These are phyloP conservation scores for Heteronetta atricapilla DNA, from an alignment of 2,113 vertebrate species.

Conservation along the genomic window DNA sequence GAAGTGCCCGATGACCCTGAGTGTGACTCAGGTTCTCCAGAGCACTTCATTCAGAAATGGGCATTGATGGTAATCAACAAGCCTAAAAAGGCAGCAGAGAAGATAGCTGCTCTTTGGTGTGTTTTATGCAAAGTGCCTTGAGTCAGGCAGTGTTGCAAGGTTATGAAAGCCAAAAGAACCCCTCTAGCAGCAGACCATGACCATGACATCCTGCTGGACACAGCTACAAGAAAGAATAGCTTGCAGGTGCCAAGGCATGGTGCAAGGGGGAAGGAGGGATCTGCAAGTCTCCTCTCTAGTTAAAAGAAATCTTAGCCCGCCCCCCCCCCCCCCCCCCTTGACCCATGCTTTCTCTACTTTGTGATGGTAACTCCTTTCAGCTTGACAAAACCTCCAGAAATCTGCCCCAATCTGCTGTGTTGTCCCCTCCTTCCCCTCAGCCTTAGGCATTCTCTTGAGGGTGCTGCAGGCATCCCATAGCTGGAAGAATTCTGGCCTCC, in stretches of 20 bases:
- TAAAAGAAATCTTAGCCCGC: background rate
- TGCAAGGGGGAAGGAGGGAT: background rate
- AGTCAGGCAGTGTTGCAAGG: background rate
- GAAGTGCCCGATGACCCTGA: background rate
- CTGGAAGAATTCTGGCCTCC: background rate
- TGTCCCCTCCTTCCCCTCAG: too few species aligned
- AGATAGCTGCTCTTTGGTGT: background rate
- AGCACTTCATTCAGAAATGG: background rate
- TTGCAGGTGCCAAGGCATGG: background rate
- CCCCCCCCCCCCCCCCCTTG: too few species aligned
- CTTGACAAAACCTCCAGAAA: background rate
- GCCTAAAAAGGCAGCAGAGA: background rate
- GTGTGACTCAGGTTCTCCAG: background rate
- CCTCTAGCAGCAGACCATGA: background rate
- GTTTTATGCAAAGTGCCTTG: fast-evolving
- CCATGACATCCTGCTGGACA: too few species aligned
- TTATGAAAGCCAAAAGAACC: background rate
- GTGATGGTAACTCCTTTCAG: background rate
- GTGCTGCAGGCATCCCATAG: background rate
- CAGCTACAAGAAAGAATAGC: too few species aligned
- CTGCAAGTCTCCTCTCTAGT: background rate
- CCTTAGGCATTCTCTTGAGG: background rate
- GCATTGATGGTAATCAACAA: background rate
- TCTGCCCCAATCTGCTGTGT: too few species aligned
- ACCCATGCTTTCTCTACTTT: background rate